These are phyloP conservation scores for Rhaphigaster nebulosa DNA, from an alignment of 2,888 invertebrate species.

Conservation along the genomic window DNA sequence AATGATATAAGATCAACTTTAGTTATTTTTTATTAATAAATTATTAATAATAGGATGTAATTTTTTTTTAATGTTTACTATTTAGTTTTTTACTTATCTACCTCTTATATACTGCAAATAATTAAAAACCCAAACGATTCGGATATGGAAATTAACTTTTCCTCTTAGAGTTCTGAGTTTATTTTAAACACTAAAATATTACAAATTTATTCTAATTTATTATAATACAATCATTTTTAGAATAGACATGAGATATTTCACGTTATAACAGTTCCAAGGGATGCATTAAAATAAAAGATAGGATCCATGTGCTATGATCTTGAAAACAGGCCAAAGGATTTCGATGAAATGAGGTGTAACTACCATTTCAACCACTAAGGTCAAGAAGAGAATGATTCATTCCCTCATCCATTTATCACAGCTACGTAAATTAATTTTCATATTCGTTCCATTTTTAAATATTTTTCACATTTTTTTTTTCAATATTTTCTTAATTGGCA, in stretches of 20 bases:
- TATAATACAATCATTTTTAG: too few relatives aligned
- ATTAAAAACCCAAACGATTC: too few relatives aligned
- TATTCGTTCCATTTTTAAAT: not conserved
- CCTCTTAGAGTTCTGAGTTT: too few relatives aligned
- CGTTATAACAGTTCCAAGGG: not conserved
- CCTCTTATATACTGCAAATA: too few relatives aligned
- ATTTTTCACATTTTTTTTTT: too few relatives aligned
- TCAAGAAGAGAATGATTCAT: not conserved
- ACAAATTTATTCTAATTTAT: too few relatives aligned
- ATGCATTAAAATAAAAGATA: not conserved
- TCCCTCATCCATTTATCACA: not conserved
- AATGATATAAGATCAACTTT: not conserved
- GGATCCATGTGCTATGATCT: not conserved
- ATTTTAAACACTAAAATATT: too few relatives aligned
- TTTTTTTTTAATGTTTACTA: too few relatives aligned
- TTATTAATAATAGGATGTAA: not conserved
- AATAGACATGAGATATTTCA: too few relatives aligned
- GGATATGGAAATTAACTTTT: too few relatives aligned
- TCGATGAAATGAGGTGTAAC: conserved; percentile 15
- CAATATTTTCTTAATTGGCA: too few relatives aligned
- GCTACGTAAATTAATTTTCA: not conserved
- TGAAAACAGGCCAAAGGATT: conserved; percentile 5
- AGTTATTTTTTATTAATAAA: not conserved
- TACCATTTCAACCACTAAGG: not conserved
- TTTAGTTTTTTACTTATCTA: too few relatives aligned